Conservation (phyloP, 2,113 vertebrate genomes). For the Indicator indicator region DNA sequence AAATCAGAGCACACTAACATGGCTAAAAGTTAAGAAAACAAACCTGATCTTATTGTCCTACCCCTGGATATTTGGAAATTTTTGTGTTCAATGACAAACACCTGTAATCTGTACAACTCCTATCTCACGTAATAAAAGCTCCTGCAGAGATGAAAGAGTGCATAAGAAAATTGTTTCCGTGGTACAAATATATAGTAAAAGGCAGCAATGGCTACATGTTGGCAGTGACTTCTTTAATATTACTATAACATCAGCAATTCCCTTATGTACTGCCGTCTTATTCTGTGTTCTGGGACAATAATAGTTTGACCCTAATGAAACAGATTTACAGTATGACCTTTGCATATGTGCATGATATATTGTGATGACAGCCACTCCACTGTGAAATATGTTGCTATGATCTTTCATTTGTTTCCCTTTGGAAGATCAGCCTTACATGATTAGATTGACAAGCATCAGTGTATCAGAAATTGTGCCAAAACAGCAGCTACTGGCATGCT, state of each 20-base stretch:
- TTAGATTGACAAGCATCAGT: constrained; percentile 52
- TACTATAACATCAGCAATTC: background rate
- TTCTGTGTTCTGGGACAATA: background rate
- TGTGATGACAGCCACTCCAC: constrained; percentile 36
- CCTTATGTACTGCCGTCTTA: background rate
- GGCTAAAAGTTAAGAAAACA: fast-evolving
- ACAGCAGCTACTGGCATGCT: background rate
- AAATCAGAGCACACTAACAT: background rate
- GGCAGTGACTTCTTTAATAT: background rate
- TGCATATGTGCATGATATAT: constrained; percentile 54
- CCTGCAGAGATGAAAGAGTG: background rate
- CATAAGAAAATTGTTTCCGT: background rate
- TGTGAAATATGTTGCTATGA: constrained; percentile 54
- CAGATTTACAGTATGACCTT: constrained; percentile 65
- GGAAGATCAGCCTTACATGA: constrained; percentile 52
- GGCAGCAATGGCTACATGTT: background rate
- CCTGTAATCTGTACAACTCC: background rate
- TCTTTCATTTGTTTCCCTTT: constrained; percentile 54
- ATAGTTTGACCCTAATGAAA: constrained; percentile 39
- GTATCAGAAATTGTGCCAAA: constrained; percentile 49
- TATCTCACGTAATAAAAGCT: background rate
- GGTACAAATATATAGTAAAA: background rate
- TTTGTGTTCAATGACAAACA: background rate
- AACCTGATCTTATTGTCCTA: background rate
- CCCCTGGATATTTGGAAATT: background rate